These are phyloP conservation scores for Lithobates sylvaticus DNA, from an alignment of 2,797 vertebrate species.

Conservation along the genomic window DNA sequence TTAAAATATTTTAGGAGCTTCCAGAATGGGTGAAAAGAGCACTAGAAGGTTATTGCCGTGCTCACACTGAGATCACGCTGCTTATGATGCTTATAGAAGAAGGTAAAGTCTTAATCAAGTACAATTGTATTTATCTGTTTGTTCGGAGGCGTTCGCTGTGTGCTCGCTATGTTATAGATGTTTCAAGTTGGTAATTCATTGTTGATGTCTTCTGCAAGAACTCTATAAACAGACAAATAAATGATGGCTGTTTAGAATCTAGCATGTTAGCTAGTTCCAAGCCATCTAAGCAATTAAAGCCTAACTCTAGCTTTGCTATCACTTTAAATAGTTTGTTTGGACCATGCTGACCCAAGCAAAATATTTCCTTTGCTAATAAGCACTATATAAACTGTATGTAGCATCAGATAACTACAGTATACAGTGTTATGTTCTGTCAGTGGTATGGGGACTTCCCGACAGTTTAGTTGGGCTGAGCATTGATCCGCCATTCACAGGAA, in stretches of 20 bases:
- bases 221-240: conserved; percentile 22
- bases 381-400: background rate
- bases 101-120: conserved; percentile 21
- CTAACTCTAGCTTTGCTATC: too few relatives aligned
- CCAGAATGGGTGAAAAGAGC: conserved; percentile 30
- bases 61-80: conserved; percentile 24
- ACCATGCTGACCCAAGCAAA: too few relatives aligned
- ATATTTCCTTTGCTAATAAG: too few relatives aligned
- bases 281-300: background rate
- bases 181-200: conserved; percentile 2
- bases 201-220: conserved; percentile 37
- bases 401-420: too few relatives aligned
- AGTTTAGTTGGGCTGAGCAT: too few relatives aligned
- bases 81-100: conserved; percentile 4
- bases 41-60: conserved; percentile 11
- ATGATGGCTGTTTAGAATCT: background rate
- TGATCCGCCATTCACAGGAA: too few relatives aligned
- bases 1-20: conserved; percentile 24
- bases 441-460: too few relatives aligned
- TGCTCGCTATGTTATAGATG: background rate
- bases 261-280: background rate
- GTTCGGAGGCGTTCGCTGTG: background rate
- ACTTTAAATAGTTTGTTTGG: too few relatives aligned
- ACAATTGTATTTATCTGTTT: conserved; percentile 11
- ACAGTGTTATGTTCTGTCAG: too few relatives aligned